Percentiles rank a stretch among this genome's conserved stretches.
phyloP scores from a whole-genome alignment of 2,797 vertebrate genomes.

The Etheostoma nigrum region DNA sequence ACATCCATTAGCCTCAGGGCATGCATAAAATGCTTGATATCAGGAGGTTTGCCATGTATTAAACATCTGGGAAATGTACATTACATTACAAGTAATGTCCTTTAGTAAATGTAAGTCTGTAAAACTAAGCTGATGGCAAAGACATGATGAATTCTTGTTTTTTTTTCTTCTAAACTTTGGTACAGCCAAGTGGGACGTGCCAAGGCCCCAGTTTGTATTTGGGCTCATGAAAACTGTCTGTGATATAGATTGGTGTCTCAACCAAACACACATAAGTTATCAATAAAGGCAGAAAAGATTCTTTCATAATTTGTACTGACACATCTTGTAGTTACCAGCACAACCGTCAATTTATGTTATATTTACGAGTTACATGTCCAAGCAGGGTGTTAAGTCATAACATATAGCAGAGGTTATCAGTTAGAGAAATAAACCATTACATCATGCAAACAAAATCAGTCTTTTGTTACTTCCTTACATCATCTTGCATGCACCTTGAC shows the following conservation, averaged over 20 bases:
- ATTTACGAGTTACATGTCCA: not conserved
- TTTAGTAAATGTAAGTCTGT: constrained; percentile 35
- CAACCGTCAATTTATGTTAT: not conserved
- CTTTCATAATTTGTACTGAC: not conserved
- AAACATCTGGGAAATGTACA: constrained; percentile 53
- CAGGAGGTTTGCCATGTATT: constrained; percentile 33
- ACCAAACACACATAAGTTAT: not conserved
- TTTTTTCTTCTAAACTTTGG: not conserved
- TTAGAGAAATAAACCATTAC: not conserved
- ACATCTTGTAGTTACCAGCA: not conserved
- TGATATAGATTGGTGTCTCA: not conserved
- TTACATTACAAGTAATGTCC: constrained; percentile 27
- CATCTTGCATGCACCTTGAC: not conserved
- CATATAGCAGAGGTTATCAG: not conserved
- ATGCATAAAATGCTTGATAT: constrained; percentile 34
- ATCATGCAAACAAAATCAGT: not conserved
- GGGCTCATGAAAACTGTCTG: constrained; percentile 2
- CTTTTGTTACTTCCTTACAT: not conserved
- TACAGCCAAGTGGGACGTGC: not conserved
- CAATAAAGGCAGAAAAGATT: not conserved
- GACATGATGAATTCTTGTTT: constrained; percentile 39
- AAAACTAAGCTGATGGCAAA: constrained; percentile 37
- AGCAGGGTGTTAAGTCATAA: not conserved
- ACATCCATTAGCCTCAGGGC: constrained; percentile 12
- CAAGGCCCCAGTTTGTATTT: not conserved